Evolutionary conservation across 2,113 vertebrate species (phyloP).

Genomic region (Alouatta palliata): DNA sequence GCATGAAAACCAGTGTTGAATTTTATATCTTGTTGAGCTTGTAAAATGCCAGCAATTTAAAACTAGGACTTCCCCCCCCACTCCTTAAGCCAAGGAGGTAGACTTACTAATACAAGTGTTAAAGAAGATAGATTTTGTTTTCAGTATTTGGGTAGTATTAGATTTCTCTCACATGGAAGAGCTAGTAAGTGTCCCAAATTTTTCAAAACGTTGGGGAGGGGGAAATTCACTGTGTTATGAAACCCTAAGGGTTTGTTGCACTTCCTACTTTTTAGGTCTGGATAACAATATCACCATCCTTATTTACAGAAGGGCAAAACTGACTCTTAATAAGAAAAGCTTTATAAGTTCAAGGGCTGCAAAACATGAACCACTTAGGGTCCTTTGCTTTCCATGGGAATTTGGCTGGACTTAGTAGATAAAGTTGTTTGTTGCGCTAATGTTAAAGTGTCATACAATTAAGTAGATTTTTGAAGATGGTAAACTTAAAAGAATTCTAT

Average conservation of each 20-base stretch:
- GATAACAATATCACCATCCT: constrained; percentile 1
- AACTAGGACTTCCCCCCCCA: neutral
- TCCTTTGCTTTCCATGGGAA: constrained; percentile 47
- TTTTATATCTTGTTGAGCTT: constrained; percentile 51
- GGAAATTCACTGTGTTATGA: neutral
- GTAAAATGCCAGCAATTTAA: constrained; percentile 61
- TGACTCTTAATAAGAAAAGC: neutral
- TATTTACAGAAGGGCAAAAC: constrained; percentile 18
- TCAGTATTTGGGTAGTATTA: constrained; percentile 7
- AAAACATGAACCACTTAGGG: constrained; percentile 1
- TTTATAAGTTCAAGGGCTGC: constrained; percentile 2
- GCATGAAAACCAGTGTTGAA: constrained; percentile 49
- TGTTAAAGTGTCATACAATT: constrained; percentile 30
- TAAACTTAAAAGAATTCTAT: constrained; percentile 52
- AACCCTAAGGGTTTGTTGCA: constrained; percentile 40
- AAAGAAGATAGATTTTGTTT: constrained; percentile 32
- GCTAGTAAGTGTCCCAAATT: neutral
- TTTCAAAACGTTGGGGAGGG: neutral
- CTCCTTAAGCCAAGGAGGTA: constrained; percentile 14
- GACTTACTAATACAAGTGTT: neutral
- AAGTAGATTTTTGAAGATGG: constrained; percentile 51
- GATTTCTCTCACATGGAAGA: neutral
- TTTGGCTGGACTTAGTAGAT: constrained; percentile 8
- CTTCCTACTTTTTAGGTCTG: constrained; percentile 45
- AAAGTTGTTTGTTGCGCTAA: constrained; percentile 45